Percentiles rank a stretch among this genome's conserved stretches.
Evolutionary conservation across 2,797 vertebrate genomes (phyloP).

Genomic region (Lagodon rhomboides): DNA sequence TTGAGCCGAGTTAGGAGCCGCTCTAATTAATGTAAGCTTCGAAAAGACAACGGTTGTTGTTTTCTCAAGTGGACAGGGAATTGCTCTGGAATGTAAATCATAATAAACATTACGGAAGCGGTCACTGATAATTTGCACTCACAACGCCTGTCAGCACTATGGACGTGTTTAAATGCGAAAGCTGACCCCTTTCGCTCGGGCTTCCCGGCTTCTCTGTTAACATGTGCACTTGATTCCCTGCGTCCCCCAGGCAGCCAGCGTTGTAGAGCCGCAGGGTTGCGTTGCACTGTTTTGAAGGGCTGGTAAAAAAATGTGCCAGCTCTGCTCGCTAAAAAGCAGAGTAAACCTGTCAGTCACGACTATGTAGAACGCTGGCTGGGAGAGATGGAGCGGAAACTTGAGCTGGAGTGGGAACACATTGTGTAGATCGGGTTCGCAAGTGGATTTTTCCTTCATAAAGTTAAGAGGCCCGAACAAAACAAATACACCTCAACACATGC

Average conservation of each 20-base stretch:
- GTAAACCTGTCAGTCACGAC: slow-evolving; percentile 45
- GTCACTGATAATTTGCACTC: slow-evolving; percentile 37
- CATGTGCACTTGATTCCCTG: slow-evolving; percentile 14
- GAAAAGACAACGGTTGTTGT: slow-evolving; percentile 43
- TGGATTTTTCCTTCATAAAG: not conserved
- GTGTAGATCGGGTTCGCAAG: not conserved
- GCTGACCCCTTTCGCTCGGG: slow-evolving; percentile 17
- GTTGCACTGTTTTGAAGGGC: slow-evolving; percentile 46
- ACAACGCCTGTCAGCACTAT: slow-evolving; percentile 27
- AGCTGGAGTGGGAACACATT: not conserved
- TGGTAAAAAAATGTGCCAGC: slow-evolving; percentile 34
- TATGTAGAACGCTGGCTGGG: slow-evolving; percentile 37
- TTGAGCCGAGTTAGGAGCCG: slow-evolving; percentile 39
- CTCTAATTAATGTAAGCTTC: slow-evolving; percentile 56
- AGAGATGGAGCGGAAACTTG: slow-evolving; percentile 21
- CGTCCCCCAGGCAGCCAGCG: slow-evolving; percentile 28
- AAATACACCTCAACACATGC: not conserved
- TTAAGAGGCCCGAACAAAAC: not conserved
- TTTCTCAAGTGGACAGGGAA: slow-evolving; percentile 39
- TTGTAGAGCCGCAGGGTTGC: slow-evolving; percentile 29
- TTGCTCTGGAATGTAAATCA: slow-evolving; percentile 45
- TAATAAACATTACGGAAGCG: slow-evolving; percentile 35
- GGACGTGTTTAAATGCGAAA: slow-evolving; percentile 20
- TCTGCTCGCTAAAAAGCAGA: slow-evolving; percentile 33
- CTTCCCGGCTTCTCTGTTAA: slow-evolving; percentile 23